phyloP scores from a whole-genome alignment of 1,140 invertebrate species.

The Carposina sasakii region DNA sequence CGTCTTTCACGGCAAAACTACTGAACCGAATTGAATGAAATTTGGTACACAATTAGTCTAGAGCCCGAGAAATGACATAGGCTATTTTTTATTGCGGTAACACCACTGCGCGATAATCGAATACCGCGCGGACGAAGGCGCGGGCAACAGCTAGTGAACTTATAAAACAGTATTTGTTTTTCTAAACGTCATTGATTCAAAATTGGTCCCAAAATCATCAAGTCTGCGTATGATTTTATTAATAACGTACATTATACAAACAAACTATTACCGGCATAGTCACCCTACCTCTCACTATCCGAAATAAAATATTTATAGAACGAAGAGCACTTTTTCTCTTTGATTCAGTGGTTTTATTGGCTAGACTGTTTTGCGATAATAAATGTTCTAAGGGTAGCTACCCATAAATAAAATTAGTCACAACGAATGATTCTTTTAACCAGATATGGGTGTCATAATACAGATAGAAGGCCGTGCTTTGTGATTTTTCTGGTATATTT shows the following conservation, averaged over 20 bases:
- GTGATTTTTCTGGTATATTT: no score
- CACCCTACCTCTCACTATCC: constrained; percentile 63
- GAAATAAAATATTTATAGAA: constrained; percentile 71
- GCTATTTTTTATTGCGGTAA: no score
- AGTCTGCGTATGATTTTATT: background rate
- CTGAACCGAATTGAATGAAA: no score
- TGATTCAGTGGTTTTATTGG: constrained; percentile 71
- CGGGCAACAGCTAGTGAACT: no score
- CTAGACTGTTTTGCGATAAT: constrained; percentile 56
- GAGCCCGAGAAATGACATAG: no score
- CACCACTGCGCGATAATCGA: no score
- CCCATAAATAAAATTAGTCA: constrained; percentile 67
- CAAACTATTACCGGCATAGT: constrained; percentile 15
- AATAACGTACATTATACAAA: background rate
- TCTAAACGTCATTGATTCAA: no score
- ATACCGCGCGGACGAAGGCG: no score
- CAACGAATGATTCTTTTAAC: constrained; percentile 47
- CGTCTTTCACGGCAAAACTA: no score
- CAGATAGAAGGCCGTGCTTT: constrained; percentile 20
- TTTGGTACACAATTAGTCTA: no score
- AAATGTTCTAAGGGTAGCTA: constrained; percentile 49
- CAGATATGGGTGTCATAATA: constrained; percentile 39
- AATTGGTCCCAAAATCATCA: no score
- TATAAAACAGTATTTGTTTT: no score
- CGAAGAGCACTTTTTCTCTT: constrained; percentile 67